Conservation (phyloP, 2,113 vertebrate genomes). For the Probosciger aterrimus region DNA sequence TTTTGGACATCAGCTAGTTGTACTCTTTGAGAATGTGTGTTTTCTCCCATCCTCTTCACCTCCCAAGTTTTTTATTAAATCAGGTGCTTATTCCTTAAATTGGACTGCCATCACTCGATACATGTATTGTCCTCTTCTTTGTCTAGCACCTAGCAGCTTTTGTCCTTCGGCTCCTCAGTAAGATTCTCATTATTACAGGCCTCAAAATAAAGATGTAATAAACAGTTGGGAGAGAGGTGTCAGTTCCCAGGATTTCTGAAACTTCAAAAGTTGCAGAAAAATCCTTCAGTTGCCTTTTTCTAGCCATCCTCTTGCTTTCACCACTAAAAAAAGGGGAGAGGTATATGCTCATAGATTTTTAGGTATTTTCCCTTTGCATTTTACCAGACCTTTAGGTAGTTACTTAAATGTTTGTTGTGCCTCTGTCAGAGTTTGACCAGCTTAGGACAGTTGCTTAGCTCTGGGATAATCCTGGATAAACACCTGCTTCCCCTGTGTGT, state of each 20-base stretch:
- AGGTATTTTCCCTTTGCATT: neutral
- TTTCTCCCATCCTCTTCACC: neutral
- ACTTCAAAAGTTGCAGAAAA: neutral
- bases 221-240: neutral
- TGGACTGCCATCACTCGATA: neutral
- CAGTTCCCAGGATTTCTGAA: neutral
- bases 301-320: neutral
- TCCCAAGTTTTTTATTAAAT: neutral
- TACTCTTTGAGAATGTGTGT: neutral
- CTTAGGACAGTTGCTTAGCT: neutral
- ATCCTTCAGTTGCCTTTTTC: neutral
- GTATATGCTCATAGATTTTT: neutral
- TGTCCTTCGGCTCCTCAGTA: neutral
- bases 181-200: neutral
- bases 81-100: neutral
- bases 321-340: neutral
- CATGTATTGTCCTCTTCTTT: neutral
- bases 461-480: neutral
- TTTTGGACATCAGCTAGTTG: neutral
- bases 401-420: neutral
- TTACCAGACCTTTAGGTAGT: neutral
- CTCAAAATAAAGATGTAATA: neutral
- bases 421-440: neutral
- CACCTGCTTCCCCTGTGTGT: neutral
- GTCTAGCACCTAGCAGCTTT: neutral